Conservation (phyloP, 2,113 vertebrate species). For the Gobius niger region DNA sequence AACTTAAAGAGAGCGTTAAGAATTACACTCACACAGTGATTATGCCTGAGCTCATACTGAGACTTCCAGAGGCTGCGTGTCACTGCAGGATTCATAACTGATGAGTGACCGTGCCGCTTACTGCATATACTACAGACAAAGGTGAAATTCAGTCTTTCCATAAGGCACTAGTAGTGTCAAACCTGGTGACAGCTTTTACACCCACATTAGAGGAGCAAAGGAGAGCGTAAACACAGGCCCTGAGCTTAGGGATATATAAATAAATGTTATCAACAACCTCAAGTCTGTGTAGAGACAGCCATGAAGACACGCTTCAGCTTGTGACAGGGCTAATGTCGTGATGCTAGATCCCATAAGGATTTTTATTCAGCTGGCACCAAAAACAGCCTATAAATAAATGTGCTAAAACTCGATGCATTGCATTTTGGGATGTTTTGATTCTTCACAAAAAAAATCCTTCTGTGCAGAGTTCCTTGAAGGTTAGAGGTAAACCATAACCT, state of each 20-base stretch:
- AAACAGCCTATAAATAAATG: slow-evolving; percentile 64
- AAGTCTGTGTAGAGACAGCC: slow-evolving; percentile 52
- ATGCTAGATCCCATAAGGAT: slow-evolving; percentile 47
- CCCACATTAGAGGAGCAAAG: slow-evolving; percentile 39
- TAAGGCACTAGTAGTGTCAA: neutral
- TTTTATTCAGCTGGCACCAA: slow-evolving; percentile 54
- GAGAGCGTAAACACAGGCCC: slow-evolving; percentile 48
- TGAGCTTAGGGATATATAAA: slow-evolving; percentile 55
- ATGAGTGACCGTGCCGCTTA: neutral
- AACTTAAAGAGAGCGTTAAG: neutral
- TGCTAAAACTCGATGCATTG: slow-evolving; percentile 49
- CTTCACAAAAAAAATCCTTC: slow-evolving; percentile 29
- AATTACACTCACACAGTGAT: neutral
- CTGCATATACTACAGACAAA: neutral
- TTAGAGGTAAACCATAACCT: slow-evolving; percentile 30
- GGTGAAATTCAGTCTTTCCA: neutral
- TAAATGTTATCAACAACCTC: slow-evolving; percentile 41
- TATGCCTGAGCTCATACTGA: neutral
- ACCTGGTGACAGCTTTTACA: slow-evolving; percentile 34
- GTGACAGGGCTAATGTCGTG: slow-evolving; percentile 50
- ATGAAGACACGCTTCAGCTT: slow-evolving; percentile 60
- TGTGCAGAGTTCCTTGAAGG: slow-evolving; percentile 36
- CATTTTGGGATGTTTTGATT: slow-evolving; percentile 31
- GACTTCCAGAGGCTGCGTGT: neutral
- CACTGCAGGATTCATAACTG: neutral